These are phyloP conservation scores for Calidris pygmaea DNA, from an alignment of 2,113 vertebrate genomes.

Conservation along the genomic window DNA sequence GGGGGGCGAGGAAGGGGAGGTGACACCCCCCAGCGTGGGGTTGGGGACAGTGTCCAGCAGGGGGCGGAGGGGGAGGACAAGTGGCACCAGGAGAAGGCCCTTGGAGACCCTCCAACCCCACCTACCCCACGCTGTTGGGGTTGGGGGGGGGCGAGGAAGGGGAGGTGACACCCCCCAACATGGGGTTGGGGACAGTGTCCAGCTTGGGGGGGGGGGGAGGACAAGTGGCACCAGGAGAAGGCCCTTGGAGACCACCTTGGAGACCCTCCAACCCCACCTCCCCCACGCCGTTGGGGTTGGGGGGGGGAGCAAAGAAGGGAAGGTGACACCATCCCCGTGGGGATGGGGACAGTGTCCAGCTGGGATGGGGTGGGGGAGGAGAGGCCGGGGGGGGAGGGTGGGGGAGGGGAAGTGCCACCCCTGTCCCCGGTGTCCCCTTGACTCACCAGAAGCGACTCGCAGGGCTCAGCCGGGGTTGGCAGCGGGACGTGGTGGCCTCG, in stretches of 20 bases:
- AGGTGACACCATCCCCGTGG: neutral
- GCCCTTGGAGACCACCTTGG: too few species aligned
- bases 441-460: neutral
- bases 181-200: neutral
- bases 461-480: neutral
- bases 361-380: too few species aligned
- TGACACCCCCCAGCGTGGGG: neutral
- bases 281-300: too few species aligned
- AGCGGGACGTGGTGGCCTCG: neutral
- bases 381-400: too few species aligned
- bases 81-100: neutral
- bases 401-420: neutral
- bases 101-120: too few species aligned
- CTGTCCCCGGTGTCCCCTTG: neutral
- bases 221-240: neutral
- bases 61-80: neutral
- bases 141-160: too few species aligned
- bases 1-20: too few species aligned
- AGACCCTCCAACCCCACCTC: too few species aligned
- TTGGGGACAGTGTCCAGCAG: neutral
- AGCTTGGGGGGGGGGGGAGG: too few species aligned
- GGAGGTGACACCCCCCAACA: neutral
- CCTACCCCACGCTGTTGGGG: too few species aligned
- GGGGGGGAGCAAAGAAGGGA: too few species aligned
- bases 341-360: neutral